Conservation (phyloP, 2,888 invertebrate species). For the Limulus polyphemus region DNA sequence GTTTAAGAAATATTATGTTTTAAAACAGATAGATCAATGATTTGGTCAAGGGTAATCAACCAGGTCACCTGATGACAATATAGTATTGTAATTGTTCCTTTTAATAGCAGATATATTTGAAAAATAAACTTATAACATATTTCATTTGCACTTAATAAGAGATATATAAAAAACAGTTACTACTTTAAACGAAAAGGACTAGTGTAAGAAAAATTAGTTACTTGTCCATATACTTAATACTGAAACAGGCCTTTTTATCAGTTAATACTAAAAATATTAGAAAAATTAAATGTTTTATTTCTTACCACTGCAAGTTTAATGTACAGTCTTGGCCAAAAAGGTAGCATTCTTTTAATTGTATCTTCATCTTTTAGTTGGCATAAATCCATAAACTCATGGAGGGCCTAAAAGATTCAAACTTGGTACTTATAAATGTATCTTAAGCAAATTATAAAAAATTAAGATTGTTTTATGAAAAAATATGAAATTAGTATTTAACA, state of each 20-base stretch:
- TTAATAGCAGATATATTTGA: too few species aligned
- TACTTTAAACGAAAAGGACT: too few species aligned
- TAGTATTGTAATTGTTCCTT: too few species aligned
- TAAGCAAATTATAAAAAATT: not conserved
- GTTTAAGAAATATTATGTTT: too few species aligned
- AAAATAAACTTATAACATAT: too few species aligned
- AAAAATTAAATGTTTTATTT: not conserved
- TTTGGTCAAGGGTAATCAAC: too few species aligned
- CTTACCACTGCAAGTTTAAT: conserved; percentile 49
- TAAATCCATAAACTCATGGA: conserved; percentile 64
- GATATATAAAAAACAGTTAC: too few species aligned
- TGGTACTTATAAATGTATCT: not conserved
- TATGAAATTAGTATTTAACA: not conserved
- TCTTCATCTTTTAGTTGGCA: conserved; percentile 52
- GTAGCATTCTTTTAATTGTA: conserved; percentile 54
- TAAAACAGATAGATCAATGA: too few species aligned
- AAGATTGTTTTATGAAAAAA: not conserved
- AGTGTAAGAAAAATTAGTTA: conserved; percentile 4
- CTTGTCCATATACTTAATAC: conserved; percentile 15
- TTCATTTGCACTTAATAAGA: too few species aligned
- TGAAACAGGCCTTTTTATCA: not conserved
- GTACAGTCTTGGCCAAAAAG: conserved; percentile 73
- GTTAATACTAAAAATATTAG: not conserved
- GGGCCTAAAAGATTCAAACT: conserved; percentile 45
- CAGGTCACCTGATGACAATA: too few species aligned